Evolutionary conservation across 2,797 vertebrate species (phyloP).

Genomic region (Telmatherina bonti): DNA sequence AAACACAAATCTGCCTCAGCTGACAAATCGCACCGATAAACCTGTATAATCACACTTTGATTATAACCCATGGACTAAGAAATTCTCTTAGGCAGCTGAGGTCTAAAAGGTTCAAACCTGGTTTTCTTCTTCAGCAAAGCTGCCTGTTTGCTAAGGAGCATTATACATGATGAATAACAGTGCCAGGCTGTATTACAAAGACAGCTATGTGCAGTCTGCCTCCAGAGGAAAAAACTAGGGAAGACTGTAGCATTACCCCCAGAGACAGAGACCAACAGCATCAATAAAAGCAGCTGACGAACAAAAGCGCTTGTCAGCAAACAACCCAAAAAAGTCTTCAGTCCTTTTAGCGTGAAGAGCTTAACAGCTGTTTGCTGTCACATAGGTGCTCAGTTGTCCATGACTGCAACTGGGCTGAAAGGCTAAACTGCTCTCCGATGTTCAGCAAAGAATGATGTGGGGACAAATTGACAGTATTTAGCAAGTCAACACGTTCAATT

Average conservation of each 20-base stretch:
- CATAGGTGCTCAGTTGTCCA: slow-evolving; percentile 51
- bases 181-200: slow-evolving; percentile 22
- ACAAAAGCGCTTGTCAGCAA: slow-evolving; percentile 38
- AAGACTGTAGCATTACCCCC: slow-evolving; percentile 21
- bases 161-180: slow-evolving; percentile 32
- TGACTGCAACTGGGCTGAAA: slow-evolving; percentile 24
- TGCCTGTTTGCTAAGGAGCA: slow-evolving; percentile 22
- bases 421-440: slow-evolving; percentile 35
- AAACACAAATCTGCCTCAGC: not conserved
- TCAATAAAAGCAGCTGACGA: slow-evolving; percentile 43
- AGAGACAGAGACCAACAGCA: slow-evolving; percentile 23
- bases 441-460: slow-evolving; percentile 49
- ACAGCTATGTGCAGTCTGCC: slow-evolving; percentile 23
- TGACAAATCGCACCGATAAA: not conserved
- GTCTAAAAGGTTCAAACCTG: slow-evolving; percentile 30
- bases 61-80: not conserved
- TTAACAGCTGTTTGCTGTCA: slow-evolving; percentile 58
- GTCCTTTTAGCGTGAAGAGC: slow-evolving; percentile 53
- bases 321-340: slow-evolving; percentile 40
- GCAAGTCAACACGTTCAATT: slow-evolving; percentile 65
- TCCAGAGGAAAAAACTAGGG: slow-evolving; percentile 26
- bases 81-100: not conserved
- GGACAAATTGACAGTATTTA: slow-evolving; percentile 55
- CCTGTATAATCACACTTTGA: not conserved
- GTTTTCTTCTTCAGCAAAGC: slow-evolving; percentile 46